Base-by-base conservation (phyloP, 2,113 vertebrate genomes). In the Pagrus major region DNA sequence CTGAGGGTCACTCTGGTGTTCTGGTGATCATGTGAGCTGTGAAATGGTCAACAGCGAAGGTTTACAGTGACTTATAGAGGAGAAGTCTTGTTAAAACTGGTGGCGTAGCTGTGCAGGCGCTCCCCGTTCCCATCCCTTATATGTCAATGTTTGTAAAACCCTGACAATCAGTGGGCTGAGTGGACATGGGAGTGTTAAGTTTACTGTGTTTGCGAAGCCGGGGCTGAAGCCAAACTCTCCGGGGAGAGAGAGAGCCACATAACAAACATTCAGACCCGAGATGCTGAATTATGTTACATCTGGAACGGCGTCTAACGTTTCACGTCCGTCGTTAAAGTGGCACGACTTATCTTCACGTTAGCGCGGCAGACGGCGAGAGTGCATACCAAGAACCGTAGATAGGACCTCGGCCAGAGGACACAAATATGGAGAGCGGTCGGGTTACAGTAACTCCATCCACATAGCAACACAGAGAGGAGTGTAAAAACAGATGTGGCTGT, bases 131-230 rank as follows among this genome's bases (percentile, higher is more conserved):
- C 83, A 89, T 90, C 86, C 92, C 93, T 81, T 93, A 93, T 91
- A 92, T 91, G 93, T 91, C 91, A 88, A 92, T 95, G 94, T 94
- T 94, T 94, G 92, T 77, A 70, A 84, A 91, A 90, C 79, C 33
- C 85, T 70, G 79, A 86, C 90, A 83, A 71, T 87, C 69, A 75
- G 85, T 11, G 66, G 55, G 77, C 76, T 16, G 81, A 66, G 44
- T 39, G 58, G 83, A 86, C 83, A 77, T 8, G 23, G 77, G 76
- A 82, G 88, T 86, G 88, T 83, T 90, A 87, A 27, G 71, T 91
- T 89, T 80, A 91, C 79, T 73, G 83, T 37, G 21, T 87, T 83
- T 83, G 86, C 58, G 65, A 59, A 75, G 51, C 76, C 5, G 8
- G 56, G 58, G 55, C 2, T 3, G 72, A 56, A 64, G 86, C 81